These are phyloP conservation scores for Drosophila triauraria DNA, from an alignment of 1,140 invertebrate species.

Conservation along the genomic window DNA sequence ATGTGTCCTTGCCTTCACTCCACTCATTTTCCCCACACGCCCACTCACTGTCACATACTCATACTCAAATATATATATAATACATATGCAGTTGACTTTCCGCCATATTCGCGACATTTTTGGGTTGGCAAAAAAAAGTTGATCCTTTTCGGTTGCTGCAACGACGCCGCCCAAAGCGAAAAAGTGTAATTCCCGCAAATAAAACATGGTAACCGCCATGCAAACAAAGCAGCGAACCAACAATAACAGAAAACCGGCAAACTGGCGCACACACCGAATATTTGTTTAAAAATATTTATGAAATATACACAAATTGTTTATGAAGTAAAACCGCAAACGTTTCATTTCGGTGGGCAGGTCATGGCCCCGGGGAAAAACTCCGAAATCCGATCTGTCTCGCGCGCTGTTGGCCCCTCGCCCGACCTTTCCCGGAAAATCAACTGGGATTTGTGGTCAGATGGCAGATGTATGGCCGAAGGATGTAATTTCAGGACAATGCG, in stretches of 20 bases:
- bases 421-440: neutral
- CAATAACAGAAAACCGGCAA: conserved; percentile 17
- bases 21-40: neutral
- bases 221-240: conserved; percentile 47
- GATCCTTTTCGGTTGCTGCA: conserved; percentile 53
- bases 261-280: conserved; percentile 27
- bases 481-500: conserved; percentile 18
- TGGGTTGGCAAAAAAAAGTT: conserved; percentile 52
- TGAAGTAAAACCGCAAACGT: conserved; percentile 74
- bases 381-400: conserved; percentile 41
- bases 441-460: conserved; percentile 13
- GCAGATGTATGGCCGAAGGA: neutral
- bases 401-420: neutral
- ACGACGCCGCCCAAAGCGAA: conserved; percentile 14
- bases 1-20: neutral
- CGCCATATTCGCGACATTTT: conserved; percentile 51
- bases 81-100: conserved; percentile 56
- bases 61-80: conserved; percentile 11
- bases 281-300: conserved; percentile 67
- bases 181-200: conserved; percentile 63
- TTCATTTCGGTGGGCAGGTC: conserved; percentile 56
- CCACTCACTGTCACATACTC: neutral
- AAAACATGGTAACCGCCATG: conserved; percentile 59
- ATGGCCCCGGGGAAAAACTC: conserved; percentile 15
- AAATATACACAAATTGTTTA: conserved; percentile 75